Conservation (phyloP, 1,140 invertebrate species). For the Ips nitidus region DNA sequence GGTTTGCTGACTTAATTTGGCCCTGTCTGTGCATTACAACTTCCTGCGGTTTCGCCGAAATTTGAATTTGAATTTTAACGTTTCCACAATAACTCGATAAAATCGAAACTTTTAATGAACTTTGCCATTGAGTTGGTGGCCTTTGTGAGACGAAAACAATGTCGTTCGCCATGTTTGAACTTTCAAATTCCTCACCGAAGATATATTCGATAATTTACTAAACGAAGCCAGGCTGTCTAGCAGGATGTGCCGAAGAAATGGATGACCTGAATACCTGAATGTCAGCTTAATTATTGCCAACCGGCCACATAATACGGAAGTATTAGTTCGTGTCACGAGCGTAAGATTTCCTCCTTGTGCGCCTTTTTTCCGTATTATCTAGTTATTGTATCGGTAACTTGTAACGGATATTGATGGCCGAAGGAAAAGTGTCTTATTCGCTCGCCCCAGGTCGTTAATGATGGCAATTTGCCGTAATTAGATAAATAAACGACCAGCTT, state of each 20-base stretch:
- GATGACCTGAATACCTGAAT: slow-evolving; percentile 17
- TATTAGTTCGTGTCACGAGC: neutral
- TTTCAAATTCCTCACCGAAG: slow-evolving; percentile 23
- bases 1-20: too few relatives aligned
- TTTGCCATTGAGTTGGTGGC: too few relatives aligned
- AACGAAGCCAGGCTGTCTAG: slow-evolving; percentile 29
- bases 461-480: too few relatives aligned
- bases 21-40: too few relatives aligned
- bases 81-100: too few relatives aligned
- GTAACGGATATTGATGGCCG: neutral
- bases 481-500: too few relatives aligned
- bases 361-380: neutral
- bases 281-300: neutral
- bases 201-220: slow-evolving; percentile 3
- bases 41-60: too few relatives aligned
- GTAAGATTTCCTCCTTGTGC: slow-evolving; percentile 3
- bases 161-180: neutral
- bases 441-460: too few relatives aligned
- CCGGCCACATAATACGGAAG: slow-evolving; percentile 2
- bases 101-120: too few relatives aligned
- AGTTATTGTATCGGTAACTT: neutral
- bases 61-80: too few relatives aligned
- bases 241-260: slow-evolving; percentile 23
- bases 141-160: neutral
- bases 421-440: neutral